Conservation (phyloP, 2,888 invertebrate genomes). For the Yponomeuta malinellus region DNA sequence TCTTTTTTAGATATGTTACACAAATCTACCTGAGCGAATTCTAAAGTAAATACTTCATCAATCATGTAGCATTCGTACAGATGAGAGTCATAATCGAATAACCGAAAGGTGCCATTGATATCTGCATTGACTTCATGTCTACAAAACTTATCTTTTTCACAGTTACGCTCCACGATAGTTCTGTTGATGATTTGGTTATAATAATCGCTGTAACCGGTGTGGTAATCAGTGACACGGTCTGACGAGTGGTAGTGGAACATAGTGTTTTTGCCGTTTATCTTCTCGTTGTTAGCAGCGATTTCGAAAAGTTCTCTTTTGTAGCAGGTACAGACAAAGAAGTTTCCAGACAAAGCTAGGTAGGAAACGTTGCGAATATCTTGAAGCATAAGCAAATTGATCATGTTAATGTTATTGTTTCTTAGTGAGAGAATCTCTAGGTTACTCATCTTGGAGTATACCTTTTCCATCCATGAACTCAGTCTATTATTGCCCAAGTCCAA, state of each 20-base stretch:
- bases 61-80: constrained; percentile 40
- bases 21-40: constrained; percentile 28
- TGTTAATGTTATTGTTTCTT: constrained; percentile 71
- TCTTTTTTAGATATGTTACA: constrained; percentile 33
- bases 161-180: constrained; percentile 22
- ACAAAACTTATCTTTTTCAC: constrained; percentile 21
- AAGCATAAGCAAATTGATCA: constrained; percentile 74
- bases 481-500: constrained; percentile 73
- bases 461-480: constrained; percentile 71
- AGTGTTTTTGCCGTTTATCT: background rate
- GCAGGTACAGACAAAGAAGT: constrained; percentile 78
- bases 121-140: constrained; percentile 23
- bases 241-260: background rate
- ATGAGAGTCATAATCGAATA: constrained; percentile 38
- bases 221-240: constrained; percentile 23
- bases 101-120: constrained; percentile 32
- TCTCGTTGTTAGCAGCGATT: constrained; percentile 32
- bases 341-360: constrained; percentile 70
- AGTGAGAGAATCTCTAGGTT: constrained; percentile 60
- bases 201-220: constrained; percentile 37
- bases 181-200: constrained; percentile 34
- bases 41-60: constrained; percentile 28
- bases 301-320: constrained; percentile 68
- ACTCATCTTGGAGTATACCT: constrained; percentile 48
- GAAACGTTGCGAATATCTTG: constrained; percentile 64